Base-by-base conservation (phyloP, 2,113 vertebrate genomes). In the Morone saxatilis region DNA sequence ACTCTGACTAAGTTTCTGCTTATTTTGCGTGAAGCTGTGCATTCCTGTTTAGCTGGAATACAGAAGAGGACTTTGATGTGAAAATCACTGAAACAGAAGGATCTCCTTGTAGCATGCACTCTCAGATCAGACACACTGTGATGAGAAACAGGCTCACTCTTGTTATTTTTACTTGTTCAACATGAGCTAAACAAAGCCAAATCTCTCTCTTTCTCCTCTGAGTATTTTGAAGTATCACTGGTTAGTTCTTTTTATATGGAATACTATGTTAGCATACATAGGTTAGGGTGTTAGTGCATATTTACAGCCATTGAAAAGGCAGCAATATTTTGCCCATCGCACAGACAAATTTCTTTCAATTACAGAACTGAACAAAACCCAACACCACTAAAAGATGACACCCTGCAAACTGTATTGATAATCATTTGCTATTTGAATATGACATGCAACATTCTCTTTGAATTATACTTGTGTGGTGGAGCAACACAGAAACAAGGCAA, bases 271-370 rank as follows among this genome's bases (percentile, higher is more conserved):
- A 40, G 19, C 43, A 70, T 36, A 70, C 14, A n/a, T 4, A 38
- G 22, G 8, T n/a, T 47, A 16, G 5, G 48, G 12, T 48, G 48
- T 74, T 50, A 62, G 41, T 59, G 22, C 22, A 60, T 12, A 61
- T 72, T 60, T 71, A 81, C 19, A 85, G 38, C 25, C 22, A 38
- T 22, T 53, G 5, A 45, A 38, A 41, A 25, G 40, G 66, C 41
- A 71, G 43, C 12, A 6, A 22, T 45, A 43, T 43, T 41, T 43
- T 1, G 1, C 6, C 36, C 22, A 36, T 57, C 4, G 13, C 12
- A 62, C n/a, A 74, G 53, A 43, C 12, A 71, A 60, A 78, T 60
- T 56, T 69, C 14, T 62, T 43, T 43, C 12, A 57, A 54, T 7
- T 25, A 1, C 50, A 66, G 36, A 53, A 17, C 1, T 4, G 2